phyloP scores from a whole-genome alignment of 2,797 vertebrate species.

The Onychomys arenicola region DNA sequence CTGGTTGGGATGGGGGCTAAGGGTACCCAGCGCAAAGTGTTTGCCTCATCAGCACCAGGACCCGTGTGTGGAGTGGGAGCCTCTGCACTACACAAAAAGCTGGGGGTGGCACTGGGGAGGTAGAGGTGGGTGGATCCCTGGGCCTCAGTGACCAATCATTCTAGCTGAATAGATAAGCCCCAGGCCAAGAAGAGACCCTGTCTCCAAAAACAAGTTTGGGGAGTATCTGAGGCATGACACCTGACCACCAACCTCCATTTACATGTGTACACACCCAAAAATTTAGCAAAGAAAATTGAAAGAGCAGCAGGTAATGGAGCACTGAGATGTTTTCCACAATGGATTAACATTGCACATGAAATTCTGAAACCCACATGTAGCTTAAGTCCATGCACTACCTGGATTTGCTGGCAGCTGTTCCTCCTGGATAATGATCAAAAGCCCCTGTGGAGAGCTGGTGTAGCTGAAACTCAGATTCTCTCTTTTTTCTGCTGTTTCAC shows the following conservation, averaged over 20 bases:
- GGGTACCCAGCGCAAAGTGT: neutral
- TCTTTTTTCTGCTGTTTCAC: slow-evolving; percentile 60
- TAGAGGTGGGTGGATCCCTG: neutral
- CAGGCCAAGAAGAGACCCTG: neutral
- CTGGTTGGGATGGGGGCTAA: neutral
- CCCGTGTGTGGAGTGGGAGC: neutral
- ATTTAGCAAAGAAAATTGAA: neutral
- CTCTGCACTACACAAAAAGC: neutral
- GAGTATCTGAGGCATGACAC: neutral
- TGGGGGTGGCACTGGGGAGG: neutral
- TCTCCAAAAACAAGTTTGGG: neutral
- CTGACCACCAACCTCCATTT: too few species aligned
- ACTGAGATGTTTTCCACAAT: neutral
- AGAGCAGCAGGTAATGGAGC: neutral
- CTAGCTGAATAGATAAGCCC: neutral
- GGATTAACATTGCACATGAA: neutral
- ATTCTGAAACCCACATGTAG: neutral
- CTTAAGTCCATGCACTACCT: neutral
- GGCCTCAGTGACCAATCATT: neutral
- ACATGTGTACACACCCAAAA: neutral
- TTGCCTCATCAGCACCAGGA: neutral
- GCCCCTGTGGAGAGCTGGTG: neutral
- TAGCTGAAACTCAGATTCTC: neutral
- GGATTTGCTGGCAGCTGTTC: neutral
- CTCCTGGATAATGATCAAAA: neutral